Base-by-base conservation (phyloP, 2,888 invertebrate genomes). In the Cheilosia variabilis region DNA sequence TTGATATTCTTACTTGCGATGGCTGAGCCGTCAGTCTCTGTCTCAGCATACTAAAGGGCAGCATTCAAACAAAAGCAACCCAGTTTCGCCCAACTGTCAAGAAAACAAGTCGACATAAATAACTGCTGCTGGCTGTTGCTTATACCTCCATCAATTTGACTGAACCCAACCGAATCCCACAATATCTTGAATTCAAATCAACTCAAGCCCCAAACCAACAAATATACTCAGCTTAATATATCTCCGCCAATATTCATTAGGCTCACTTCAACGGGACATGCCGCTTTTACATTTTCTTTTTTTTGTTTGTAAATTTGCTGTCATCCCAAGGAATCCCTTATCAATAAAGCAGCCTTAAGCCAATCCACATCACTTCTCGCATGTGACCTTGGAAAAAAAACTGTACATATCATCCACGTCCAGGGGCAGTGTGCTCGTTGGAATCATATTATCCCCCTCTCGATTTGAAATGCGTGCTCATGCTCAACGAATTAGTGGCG, bases 171-270 rank as follows among this genome's bases (percentile, higher is more conserved):
- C 34, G 10, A 34, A 34, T 34, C 34, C 10, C 10, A 34, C 3
- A 34, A 37, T 37, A 4, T 37, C 37, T 37, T 2, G 10, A 13
- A 65, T 47, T 57, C 47, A 75, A 62, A 57, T 57, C 47, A 57
- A 62, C 53, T 34, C 22, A 17, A 53, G 3, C 19, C 27, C 45
- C 41, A 57, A 45, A 47, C 47, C 10, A 34, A 57, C 31, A 55
- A 57, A 47, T 47, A 27, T 55, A 57, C 43, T 37, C 65, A 47
- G 47, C 62, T 53, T 24, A 63, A 65, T 58, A 73, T 27, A 53
- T 63, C 52, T 57, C 73, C n/a, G 45, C 63, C 73, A 73, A 63
- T 63, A 62, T 75, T 65, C 55, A 65, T 75, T 75, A 50, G 41
- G 66, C 58, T 75, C 57, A 58, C 9, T 50, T 66, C 57, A 65